These are phyloP conservation scores for Drosophila kohkoa DNA, from an alignment of 1,140 invertebrate species.

Conservation along the genomic window DNA sequence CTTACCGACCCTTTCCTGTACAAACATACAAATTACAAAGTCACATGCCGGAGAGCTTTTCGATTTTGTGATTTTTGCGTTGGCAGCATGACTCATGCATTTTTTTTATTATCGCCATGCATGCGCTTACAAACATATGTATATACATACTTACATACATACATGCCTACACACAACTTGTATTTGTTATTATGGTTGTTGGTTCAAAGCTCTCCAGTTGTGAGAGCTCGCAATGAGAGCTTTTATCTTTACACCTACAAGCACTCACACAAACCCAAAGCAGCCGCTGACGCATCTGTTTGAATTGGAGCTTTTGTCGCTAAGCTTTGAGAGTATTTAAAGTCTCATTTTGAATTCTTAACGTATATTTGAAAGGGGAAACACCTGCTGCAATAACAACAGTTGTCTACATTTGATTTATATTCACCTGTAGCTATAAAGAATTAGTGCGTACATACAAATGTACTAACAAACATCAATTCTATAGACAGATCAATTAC, in stretches of 20 bases:
- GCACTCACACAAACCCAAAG: constrained; percentile 22
- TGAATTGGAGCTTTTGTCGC: constrained; percentile 9
- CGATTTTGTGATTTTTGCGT: constrained; percentile 54
- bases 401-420: too few species aligned
- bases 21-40: constrained; percentile 50
- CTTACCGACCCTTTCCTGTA: constrained; percentile 39
- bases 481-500: too few species aligned
- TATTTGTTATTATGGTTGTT: constrained; percentile 10
- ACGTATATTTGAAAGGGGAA: constrained; percentile 24
- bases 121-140: constrained; percentile 4
- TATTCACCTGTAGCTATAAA: too few species aligned
- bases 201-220: constrained; percentile 40
- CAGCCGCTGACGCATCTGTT: constrained; percentile 24
- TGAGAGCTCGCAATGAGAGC: constrained; percentile 39
- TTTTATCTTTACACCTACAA: constrained; percentile 61
- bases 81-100: constrained; percentile 74
- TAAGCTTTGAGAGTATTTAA: constrained; percentile 23
- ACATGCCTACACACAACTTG: background rate
- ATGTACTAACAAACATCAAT: too few species aligned
- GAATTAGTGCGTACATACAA: too few species aligned
- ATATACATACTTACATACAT: background rate
- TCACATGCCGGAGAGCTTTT: constrained; percentile 63
- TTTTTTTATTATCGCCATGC: constrained; percentile 47
- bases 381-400: background rate
- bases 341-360: constrained; percentile 19